Conservation (phyloP, 2,888 invertebrate genomes). For the Caenorhabditis sp. region DNA sequence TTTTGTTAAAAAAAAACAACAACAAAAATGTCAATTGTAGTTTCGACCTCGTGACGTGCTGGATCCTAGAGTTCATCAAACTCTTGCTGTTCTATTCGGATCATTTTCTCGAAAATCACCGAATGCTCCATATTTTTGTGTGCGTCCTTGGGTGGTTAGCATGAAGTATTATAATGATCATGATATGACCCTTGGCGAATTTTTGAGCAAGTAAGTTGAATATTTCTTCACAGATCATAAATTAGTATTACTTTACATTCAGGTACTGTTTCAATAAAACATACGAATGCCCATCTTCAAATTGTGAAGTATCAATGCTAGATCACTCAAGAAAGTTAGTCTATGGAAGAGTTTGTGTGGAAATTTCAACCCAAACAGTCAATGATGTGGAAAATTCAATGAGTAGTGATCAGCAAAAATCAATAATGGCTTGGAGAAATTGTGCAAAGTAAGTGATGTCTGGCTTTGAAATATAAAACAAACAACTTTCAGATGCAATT, state of each 20-base stretch:
- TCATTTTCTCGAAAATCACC: constrained; percentile 57
- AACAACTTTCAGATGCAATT: constrained; percentile 45
- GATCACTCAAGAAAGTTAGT: constrained; percentile 89
- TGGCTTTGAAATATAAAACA: too few species aligned
- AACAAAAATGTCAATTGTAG: background rate
- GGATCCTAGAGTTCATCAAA: constrained; percentile 77
- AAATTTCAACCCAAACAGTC: constrained; percentile 61
- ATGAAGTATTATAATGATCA: constrained; percentile 93
- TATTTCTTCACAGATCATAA: background rate
- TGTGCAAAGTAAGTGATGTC: constrained; percentile 46
- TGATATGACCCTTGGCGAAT: constrained; percentile 92
- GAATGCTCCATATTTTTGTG: constrained; percentile 87
- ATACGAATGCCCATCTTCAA: constrained; percentile 83
- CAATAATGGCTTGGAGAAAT: constrained; percentile 64
- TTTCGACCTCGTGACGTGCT: constrained; percentile 70
- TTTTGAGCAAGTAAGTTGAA: constrained; percentile 79
- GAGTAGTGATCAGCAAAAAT: constrained; percentile 22
- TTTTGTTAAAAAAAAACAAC: too few species aligned
- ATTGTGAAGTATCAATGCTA: constrained; percentile 85
- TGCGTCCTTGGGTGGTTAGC: constrained; percentile 85
- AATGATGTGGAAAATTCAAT: constrained; percentile 17
- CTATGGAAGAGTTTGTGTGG: constrained; percentile 72
- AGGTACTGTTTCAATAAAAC: constrained; percentile 76
- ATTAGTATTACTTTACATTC: background rate
- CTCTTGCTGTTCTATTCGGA: constrained; percentile 86